phyloP scores from a whole-genome alignment of 2,888 invertebrate species.

The Hypomecis atomaria region DNA sequence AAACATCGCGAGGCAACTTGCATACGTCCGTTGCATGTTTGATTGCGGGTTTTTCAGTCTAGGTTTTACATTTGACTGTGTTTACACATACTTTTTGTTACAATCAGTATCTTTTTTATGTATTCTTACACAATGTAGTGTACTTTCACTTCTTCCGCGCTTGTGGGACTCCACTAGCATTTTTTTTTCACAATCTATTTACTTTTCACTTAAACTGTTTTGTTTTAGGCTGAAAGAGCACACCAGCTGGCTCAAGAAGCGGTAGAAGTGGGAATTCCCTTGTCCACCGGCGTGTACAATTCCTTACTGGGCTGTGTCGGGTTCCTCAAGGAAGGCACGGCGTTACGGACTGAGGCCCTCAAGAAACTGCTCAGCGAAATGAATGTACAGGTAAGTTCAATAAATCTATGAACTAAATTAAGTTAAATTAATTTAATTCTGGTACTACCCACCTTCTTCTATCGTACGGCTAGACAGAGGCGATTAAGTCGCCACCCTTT shows the following conservation, averaged over 20 bases:
- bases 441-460: too few species aligned
- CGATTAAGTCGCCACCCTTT: too few species aligned
- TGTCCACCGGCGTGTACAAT: conserved; percentile 89
- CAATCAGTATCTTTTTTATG: background rate
- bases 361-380: conserved; percentile 87
- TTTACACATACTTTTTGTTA: background rate
- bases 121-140: too few species aligned
- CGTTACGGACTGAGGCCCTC: conserved; percentile 87
- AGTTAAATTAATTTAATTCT: background rate
- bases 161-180: too few species aligned
- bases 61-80: too few species aligned
- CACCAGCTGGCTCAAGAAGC: conserved; percentile 87
- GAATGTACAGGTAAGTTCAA: conserved; percentile 82
- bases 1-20: too few species aligned
- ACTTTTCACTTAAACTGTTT: background rate
- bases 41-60: too few species aligned
- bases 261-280: conserved; percentile 84
- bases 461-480: too few species aligned
- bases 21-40: too few species aligned
- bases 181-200: background rate
- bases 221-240: conserved; percentile 85
- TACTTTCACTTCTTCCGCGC: too few species aligned
- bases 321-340: conserved; percentile 87
- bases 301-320: conserved; percentile 85
- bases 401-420: too few species aligned